These are phyloP conservation scores for Choloepus hoffmanni DNA, from an alignment of 2,113 vertebrate genomes.

Conservation along the genomic window DNA sequence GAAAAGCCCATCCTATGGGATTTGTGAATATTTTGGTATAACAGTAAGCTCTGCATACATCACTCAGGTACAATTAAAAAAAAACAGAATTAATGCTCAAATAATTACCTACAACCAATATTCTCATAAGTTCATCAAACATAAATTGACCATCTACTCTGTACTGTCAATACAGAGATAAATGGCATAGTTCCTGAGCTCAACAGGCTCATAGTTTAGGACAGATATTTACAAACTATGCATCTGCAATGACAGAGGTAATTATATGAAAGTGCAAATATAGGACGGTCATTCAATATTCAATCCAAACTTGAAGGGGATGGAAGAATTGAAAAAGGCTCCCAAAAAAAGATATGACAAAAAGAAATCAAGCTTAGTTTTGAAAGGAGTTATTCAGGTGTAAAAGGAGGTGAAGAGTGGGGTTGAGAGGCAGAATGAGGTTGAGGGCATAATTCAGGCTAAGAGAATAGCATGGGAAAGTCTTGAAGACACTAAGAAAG, in stretches of 20 bases:
- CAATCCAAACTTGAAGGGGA: background rate
- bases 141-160: background rate
- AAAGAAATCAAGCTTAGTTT: background rate
- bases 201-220: background rate
- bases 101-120: background rate
- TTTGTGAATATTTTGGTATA: background rate
- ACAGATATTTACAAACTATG: background rate
- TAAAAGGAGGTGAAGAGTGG: background rate
- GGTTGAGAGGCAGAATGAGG: background rate
- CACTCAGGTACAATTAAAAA: background rate
- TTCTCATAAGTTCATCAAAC: background rate
- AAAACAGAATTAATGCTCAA: slow-evolving; percentile 18
- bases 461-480: background rate
- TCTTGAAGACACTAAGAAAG: background rate
- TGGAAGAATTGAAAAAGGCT: background rate
- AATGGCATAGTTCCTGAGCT: background rate
- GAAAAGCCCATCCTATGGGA: background rate
- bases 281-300: background rate
- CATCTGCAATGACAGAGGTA: background rate
- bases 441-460: background rate
- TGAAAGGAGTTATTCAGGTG: background rate
- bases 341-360: background rate
- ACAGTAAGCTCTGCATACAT: background rate
- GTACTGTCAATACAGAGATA: background rate
- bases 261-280: background rate